These are phyloP conservation scores for Ateles fusciceps DNA, from an alignment of 2,797 vertebrate species.

Conservation along the genomic window DNA sequence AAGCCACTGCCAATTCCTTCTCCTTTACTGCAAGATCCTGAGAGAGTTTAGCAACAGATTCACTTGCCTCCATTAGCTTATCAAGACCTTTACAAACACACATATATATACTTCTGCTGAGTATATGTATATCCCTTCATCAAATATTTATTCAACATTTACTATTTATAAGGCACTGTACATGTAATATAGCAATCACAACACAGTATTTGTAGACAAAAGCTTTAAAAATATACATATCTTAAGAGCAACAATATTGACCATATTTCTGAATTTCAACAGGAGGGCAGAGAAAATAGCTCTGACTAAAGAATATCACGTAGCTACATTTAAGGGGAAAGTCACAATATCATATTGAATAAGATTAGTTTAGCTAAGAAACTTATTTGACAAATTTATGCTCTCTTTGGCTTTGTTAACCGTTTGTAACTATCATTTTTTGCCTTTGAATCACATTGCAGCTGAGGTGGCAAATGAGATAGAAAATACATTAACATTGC, in stretches of 20 bases:
- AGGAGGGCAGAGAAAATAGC: not conserved
- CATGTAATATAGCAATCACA: not conserved
- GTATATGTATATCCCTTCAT: not conserved
- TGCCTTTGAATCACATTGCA: not conserved
- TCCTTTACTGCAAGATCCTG: slow-evolving; percentile 88
- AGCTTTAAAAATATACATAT: not conserved
- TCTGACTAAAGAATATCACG: not conserved
- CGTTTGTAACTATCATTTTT: not conserved
- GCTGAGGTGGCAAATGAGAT: not conserved
- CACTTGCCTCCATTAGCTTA: slow-evolving; percentile 91
- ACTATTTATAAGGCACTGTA: not conserved
- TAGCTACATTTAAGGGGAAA: not conserved
- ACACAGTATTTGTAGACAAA: not conserved
- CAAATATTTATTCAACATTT: not conserved
- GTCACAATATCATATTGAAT: not conserved
- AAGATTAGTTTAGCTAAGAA: not conserved
- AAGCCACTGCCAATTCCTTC: slow-evolving; percentile 89
- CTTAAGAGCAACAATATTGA: not conserved
- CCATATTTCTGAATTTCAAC: not conserved
- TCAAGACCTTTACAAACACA: slow-evolving; percentile 83
- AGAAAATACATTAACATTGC: not conserved
- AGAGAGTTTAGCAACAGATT: slow-evolving; percentile 88
- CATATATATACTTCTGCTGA: not conserved
- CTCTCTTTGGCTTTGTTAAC: not conserved
- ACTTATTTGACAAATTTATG: not conserved